Conservation (phyloP, 2,113 vertebrate genomes). For the Phylloscopus trochilus region DNA sequence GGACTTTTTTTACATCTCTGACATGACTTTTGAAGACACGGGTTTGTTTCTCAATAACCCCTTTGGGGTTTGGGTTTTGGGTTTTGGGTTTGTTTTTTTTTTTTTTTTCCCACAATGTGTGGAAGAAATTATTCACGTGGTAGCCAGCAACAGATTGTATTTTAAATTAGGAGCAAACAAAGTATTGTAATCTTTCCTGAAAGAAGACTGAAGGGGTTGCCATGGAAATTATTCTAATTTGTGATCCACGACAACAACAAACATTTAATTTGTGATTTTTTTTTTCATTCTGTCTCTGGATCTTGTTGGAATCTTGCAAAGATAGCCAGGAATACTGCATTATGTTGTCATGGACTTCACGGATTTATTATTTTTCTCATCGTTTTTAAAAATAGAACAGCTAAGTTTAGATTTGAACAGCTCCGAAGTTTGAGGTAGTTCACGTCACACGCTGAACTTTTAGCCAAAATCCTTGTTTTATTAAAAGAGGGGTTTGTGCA, state of each 20-base stretch:
- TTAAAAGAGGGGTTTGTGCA: background rate
- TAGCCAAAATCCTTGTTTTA: background rate
- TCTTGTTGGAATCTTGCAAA: background rate
- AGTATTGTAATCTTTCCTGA: background rate
- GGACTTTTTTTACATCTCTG: background rate
- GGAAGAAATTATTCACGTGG: background rate
- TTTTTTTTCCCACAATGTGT: background rate
- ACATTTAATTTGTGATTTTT: slow-evolving; percentile 5
- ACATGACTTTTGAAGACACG: background rate
- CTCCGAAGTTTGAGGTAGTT: background rate
- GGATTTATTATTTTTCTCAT: background rate
- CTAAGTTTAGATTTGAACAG: background rate
- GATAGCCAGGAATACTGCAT: background rate
- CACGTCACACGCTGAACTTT: fast-evolving
- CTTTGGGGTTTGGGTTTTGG: background rate
- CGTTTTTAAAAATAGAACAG: background rate
- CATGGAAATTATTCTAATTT: slow-evolving; percentile 61
- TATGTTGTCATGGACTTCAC: background rate
- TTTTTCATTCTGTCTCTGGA: background rate
- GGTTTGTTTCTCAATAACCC: background rate
- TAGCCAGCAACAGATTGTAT: slow-evolving; percentile 30
- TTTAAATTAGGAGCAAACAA: background rate
- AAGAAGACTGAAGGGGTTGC: slow-evolving; percentile 16
- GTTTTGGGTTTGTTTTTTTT: too few relatives aligned
- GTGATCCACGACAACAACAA: background rate